Conservation (phyloP, 2,888 invertebrate genomes). For the Clitarchus hookeri region DNA sequence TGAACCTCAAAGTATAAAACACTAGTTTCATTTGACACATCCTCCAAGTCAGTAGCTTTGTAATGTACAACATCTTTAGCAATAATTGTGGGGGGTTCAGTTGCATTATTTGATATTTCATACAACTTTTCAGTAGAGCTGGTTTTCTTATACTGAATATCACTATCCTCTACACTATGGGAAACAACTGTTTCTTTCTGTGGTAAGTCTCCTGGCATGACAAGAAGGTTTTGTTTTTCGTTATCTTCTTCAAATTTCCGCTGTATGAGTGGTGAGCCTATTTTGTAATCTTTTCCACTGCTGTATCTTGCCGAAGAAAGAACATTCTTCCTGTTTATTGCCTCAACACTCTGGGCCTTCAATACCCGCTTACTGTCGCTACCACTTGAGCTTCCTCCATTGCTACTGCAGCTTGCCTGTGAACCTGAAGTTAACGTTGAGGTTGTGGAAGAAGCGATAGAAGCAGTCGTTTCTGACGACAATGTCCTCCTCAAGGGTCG, state of each 20-base stretch:
- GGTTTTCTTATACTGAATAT: neutral
- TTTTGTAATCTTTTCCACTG: constrained; percentile 76
- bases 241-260: constrained; percentile 60
- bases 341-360: constrained; percentile 79
- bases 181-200: neutral
- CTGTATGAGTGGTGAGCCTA: constrained; percentile 73
- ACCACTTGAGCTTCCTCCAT: constrained; percentile 59
- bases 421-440: constrained; percentile 76
- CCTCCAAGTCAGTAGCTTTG: neutral
- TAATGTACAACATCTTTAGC: constrained; percentile 1
- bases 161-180: neutral
- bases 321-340: constrained; percentile 84
- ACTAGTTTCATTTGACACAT: constrained; percentile 4
- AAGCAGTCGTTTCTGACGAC: constrained; percentile 74
- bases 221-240: neutral
- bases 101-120: neutral
- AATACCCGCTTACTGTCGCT: constrained; percentile 69
- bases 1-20: constrained; percentile 17
- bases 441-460: constrained; percentile 59
- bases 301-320: constrained; percentile 84
- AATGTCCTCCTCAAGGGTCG: constrained; percentile 64
- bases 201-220: neutral
- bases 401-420: constrained; percentile 64
- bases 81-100: neutral
- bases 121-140: neutral